These are phyloP conservation scores for Bursaphelenchus okinawaensis DNA, from an alignment of 2,888 invertebrate genomes.

Conservation along the genomic window DNA sequence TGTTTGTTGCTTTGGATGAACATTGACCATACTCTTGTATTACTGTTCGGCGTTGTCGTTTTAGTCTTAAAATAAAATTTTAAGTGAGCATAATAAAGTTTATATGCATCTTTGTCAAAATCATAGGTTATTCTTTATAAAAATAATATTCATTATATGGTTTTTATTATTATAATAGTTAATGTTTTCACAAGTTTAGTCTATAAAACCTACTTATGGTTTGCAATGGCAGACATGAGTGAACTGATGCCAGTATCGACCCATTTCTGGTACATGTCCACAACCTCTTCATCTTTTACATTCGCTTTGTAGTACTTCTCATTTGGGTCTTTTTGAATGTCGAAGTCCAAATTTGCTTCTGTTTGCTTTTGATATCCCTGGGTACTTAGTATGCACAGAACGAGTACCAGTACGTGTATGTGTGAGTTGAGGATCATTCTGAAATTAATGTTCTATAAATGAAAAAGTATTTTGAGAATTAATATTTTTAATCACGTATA, in stretches of 20 bases:
- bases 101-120: too few relatives aligned
- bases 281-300: constrained; percentile 15
- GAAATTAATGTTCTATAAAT: too few relatives aligned
- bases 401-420: too few relatives aligned
- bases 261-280: constrained; percentile 22
- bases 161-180: neutral
- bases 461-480: too few relatives aligned
- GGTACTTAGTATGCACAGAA: too few relatives aligned
- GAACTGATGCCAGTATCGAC: constrained; percentile 13
- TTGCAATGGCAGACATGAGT: constrained; percentile 10
- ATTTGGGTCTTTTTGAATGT: neutral
- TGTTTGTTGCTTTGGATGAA: neutral
- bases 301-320: neutral
- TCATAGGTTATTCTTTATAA: too few relatives aligned
- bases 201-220: constrained; percentile 2
- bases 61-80: neutral
- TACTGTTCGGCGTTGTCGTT: constrained; percentile 1
- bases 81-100: too few relatives aligned
- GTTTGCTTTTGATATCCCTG: too few relatives aligned
- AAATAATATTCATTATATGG: neutral
- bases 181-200: too few relatives aligned
- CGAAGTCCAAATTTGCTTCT: neutral
- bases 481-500: too few relatives aligned
- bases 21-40: constrained; percentile 1
- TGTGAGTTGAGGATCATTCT: too few relatives aligned